These are phyloP conservation scores for Nipponia nippon DNA, from an alignment of 2,113 vertebrate genomes.

Conservation along the genomic window DNA sequence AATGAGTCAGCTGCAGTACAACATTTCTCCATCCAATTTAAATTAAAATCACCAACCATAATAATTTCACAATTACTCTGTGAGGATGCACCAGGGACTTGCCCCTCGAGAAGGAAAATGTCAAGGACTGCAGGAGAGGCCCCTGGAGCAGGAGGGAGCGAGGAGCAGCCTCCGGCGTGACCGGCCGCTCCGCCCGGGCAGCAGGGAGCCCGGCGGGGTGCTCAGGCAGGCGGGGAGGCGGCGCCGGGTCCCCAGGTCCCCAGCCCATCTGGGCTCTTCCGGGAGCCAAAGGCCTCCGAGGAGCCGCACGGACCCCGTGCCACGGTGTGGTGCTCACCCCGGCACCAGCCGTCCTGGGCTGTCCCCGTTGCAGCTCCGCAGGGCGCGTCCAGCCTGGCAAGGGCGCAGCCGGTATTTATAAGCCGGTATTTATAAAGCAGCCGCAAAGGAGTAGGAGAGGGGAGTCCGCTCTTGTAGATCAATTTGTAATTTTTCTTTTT, in stretches of 20 bases:
- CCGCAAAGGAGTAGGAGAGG: not conserved
- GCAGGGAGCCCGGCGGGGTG: fast-evolving
- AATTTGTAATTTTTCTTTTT: slow-evolving; percentile 57
- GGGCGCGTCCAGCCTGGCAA: not conserved
- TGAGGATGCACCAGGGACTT: slow-evolving; percentile 74
- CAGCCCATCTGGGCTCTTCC: not conserved
- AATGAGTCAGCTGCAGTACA: slow-evolving; percentile 80
- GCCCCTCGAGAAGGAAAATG: slow-evolving; percentile 71
- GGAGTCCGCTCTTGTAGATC: slow-evolving; percentile 6
- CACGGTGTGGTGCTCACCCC: fast-evolving
- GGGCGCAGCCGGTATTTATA: not conserved
- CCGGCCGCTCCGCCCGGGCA: not conserved
- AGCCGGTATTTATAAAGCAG: not conserved
- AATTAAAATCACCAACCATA: slow-evolving; percentile 82
- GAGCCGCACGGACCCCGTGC: fast-evolving
- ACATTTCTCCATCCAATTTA: slow-evolving; percentile 82
- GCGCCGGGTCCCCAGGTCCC: not conserved
- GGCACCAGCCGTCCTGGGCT: not conserved
- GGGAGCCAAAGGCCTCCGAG: not conserved
- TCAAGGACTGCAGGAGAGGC: slow-evolving; percentile 63
- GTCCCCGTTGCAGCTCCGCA: no score
- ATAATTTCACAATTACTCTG: slow-evolving; percentile 78
- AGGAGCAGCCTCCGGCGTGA: not conserved
- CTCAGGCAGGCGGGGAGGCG: fast-evolving
- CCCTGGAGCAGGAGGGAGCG: not conserved